Evolutionary conservation across 2,888 invertebrate species (phyloP).

Genomic region (Cryptosula pallasiana): DNA sequence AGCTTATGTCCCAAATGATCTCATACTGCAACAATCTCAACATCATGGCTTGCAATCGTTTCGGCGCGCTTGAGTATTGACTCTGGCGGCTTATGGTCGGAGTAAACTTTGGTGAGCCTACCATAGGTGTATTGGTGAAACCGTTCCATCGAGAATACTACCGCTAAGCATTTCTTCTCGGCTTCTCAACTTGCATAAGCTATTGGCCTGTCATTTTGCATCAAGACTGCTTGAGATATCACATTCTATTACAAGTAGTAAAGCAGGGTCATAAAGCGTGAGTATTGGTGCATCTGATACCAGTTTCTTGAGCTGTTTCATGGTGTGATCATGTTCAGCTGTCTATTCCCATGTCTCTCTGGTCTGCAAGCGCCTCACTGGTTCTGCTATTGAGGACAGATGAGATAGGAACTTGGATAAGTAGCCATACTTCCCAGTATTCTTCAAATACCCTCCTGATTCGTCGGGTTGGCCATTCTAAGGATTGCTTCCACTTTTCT

Average conservation of each 20-base stretch:
- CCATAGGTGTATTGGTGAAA: conserved; percentile 23
- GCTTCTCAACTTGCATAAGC: conserved; percentile 31
- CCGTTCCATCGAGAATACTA: conserved; percentile 18
- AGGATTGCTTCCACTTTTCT: not conserved
- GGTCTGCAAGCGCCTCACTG: conserved; percentile 26
- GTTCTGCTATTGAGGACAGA: not conserved
- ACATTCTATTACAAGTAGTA: not conserved
- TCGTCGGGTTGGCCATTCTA: not conserved
- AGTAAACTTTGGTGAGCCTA: not conserved
- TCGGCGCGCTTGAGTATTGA: conserved; percentile 23
- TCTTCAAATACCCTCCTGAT: not conserved
- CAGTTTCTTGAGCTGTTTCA: conserved; percentile 28
- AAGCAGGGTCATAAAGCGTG: conserved; percentile 28
- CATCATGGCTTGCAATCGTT: conserved; percentile 23
- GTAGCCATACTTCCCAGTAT: not conserved
- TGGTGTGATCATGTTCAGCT: conserved; percentile 28
- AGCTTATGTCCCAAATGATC: too few species aligned
- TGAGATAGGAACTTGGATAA: not conserved
- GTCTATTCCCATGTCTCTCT: conserved; percentile 28
- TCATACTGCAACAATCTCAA: conserved; percentile 15
- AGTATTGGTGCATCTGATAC: conserved; percentile 29
- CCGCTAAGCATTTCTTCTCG: conserved; percentile 26
- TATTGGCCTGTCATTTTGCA: conserved; percentile 30
- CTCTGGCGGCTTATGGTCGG: conserved; percentile 23
- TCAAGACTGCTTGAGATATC: conserved; percentile 30